These are phyloP conservation scores for Geotrupes spiniger DNA, from an alignment of 2,888 invertebrate species.

Conservation along the genomic window DNA sequence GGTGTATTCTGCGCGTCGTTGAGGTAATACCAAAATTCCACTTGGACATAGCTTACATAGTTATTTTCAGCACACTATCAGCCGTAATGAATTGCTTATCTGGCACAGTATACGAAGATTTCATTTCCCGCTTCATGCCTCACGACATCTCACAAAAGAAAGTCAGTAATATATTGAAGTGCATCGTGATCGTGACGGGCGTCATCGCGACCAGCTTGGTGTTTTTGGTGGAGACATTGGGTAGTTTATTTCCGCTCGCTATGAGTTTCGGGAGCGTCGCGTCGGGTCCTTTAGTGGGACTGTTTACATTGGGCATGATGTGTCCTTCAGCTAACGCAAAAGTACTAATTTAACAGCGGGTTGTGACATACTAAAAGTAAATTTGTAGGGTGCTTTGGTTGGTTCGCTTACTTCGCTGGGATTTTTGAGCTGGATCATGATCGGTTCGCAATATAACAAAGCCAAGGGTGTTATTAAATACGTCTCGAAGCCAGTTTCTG, in stretches of 20 bases:
- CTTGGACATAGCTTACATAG: too few species aligned
- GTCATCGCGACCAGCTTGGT: slow-evolving; percentile 70
- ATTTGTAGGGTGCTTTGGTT: slow-evolving; percentile 18
- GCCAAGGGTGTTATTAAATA: slow-evolving; percentile 27
- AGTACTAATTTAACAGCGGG: slow-evolving; percentile 45
- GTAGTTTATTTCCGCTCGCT: slow-evolving; percentile 64
- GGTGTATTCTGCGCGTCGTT: slow-evolving; percentile 70
- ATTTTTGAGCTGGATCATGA: slow-evolving; percentile 21
- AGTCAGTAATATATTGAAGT: slow-evolving; percentile 60
- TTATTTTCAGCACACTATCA: slow-evolving; percentile 22
- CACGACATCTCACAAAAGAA: slow-evolving; percentile 51
- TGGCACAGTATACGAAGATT: slow-evolving; percentile 61
- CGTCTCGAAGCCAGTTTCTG: slow-evolving; percentile 31
- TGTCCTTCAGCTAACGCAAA: slow-evolving; percentile 62
- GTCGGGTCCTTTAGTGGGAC: slow-evolving; percentile 63
- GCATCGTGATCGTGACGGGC: slow-evolving; percentile 54
- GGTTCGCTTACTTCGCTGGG: slow-evolving; percentile 14
- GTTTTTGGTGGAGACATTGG: slow-evolving; percentile 61
- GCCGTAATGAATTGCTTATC: slow-evolving; percentile 54
- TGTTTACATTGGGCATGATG: slow-evolving; percentile 67
- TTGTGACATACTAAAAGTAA: too few species aligned
- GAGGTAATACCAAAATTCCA: slow-evolving; percentile 47
- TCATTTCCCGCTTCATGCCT: slow-evolving; percentile 56
- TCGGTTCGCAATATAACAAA: slow-evolving; percentile 34
- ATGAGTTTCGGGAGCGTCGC: slow-evolving; percentile 62